These are phyloP conservation scores for Tenthredo distinguenda DNA, from an alignment of 2,888 invertebrate genomes.

Conservation along the genomic window DNA sequence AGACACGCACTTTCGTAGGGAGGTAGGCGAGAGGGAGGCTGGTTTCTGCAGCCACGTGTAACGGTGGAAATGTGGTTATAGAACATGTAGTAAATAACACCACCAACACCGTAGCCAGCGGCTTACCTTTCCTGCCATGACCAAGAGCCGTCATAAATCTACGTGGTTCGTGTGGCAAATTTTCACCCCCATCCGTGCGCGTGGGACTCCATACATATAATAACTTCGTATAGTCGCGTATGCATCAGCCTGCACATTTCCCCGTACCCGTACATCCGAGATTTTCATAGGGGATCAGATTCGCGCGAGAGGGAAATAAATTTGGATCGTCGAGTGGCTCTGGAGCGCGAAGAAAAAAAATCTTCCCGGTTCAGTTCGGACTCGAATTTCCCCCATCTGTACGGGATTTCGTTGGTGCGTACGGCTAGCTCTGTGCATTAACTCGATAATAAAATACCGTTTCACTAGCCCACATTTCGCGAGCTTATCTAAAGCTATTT, in stretches of 20 bases:
- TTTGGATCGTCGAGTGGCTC: not conserved
- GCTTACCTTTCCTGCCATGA: conserved; percentile 54
- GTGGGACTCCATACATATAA: not conserved
- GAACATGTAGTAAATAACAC: conserved; percentile 59
- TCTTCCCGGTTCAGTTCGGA: too few species aligned
- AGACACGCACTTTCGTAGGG: not conserved
- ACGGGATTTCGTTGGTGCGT: not conserved
- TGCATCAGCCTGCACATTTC: not conserved
- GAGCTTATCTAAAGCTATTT: conserved; percentile 51
- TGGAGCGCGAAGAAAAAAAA: too few species aligned
- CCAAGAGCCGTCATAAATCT: conserved; percentile 41
- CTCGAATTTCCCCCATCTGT: not conserved
- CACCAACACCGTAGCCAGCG: conserved; percentile 22
- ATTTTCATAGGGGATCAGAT: not conserved
- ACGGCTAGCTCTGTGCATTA: conserved; percentile 35
- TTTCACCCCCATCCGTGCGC: conserved; percentile 20
- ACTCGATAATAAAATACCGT: conserved; percentile 48
- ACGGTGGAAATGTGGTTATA: conserved; percentile 56
- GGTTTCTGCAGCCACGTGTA: conserved; percentile 22
- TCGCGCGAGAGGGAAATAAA: not conserved
- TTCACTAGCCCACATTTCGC: conserved; percentile 51
- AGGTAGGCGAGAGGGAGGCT: not conserved
- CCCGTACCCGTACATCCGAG: not conserved
- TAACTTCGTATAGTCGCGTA: not conserved
- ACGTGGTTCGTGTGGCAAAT: not conserved